A percentile compares a stretch with the other conserved stretches of the same genome.
Conservation (phyloP, 2,113 vertebrate genomes). For the Motacilla alba region DNA sequence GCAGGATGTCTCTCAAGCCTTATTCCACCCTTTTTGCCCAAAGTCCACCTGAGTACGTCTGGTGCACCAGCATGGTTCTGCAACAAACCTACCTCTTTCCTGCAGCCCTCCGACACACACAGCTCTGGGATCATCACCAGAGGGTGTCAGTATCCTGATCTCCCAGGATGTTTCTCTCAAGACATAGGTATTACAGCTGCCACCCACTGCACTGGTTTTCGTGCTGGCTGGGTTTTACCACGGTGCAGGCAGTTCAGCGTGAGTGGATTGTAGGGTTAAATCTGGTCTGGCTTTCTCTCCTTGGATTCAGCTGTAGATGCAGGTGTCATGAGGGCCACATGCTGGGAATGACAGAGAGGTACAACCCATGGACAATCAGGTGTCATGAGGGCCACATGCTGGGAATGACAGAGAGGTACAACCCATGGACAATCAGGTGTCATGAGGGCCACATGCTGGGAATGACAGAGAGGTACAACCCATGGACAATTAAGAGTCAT, state of each 20-base stretch:
- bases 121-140: background rate
- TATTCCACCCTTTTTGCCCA: background rate
- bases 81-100: background rate
- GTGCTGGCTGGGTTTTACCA: background rate
- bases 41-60: background rate
- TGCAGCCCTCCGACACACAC: background rate
- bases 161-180: background rate
- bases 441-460: background rate
- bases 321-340: background rate
- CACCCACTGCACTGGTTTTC: background rate
- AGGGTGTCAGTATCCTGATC: background rate
- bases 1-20: background rate
- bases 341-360: background rate
- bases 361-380: background rate
- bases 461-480: background rate
- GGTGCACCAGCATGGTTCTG: background rate
- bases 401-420: background rate
- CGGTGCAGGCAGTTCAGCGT: fast-evolving
- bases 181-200: fast-evolving
- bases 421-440: background rate
- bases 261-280: background rate
- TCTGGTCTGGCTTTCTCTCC: background rate
- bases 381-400: background rate
- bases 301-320: background rate
- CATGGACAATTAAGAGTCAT: background rate